Evolutionary conservation across 2,888 invertebrate genomes (phyloP).

Genomic region (Archaeoteleia sp.): DNA sequence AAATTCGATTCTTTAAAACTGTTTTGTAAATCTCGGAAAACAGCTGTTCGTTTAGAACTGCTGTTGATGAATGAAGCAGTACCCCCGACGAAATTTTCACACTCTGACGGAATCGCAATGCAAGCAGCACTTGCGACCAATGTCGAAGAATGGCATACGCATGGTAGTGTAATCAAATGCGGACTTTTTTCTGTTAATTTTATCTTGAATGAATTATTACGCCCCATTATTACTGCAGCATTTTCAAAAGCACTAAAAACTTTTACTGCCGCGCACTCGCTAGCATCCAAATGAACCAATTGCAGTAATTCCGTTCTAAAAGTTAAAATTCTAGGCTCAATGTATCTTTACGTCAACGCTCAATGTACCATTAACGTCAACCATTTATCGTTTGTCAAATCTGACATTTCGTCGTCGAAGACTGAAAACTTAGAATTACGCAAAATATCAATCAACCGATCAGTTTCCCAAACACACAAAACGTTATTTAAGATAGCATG

Average conservation of each 20-base stretch:
- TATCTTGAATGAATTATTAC: conserved; percentile 1
- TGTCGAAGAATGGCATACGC: conserved; percentile 42
- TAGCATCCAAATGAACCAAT: no score
- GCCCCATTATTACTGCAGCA: conserved; percentile 9
- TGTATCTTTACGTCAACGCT: no score
- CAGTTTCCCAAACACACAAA: no score
- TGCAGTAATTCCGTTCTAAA: no score
- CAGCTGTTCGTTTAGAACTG: conserved; percentile 23
- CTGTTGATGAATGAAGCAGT: conserved; percentile 14
- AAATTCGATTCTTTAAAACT: conserved; percentile 14
- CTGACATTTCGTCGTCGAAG: conserved; percentile 23
- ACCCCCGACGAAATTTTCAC: conserved; percentile 17
- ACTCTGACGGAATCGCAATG: conserved; percentile 19
- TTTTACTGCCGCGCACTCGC: no score
- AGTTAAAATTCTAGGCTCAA: no score
- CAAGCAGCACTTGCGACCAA: conserved; percentile 42
- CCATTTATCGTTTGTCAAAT: conserved; percentile 16
- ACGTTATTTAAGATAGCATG: no score
- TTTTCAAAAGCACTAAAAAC: conserved; percentile 6
- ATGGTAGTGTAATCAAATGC: conserved; percentile 25
- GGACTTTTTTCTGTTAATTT: no score
- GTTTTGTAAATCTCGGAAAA: conserved; percentile 22
- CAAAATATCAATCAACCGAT: background rate
- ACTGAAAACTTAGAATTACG: conserved; percentile 21
- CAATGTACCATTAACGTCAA: no score